A percentile compares a stretch with the other conserved stretches of the same genome.
Conservation (phyloP, 2,888 invertebrate genomes). For the Glomeris marginata region DNA sequence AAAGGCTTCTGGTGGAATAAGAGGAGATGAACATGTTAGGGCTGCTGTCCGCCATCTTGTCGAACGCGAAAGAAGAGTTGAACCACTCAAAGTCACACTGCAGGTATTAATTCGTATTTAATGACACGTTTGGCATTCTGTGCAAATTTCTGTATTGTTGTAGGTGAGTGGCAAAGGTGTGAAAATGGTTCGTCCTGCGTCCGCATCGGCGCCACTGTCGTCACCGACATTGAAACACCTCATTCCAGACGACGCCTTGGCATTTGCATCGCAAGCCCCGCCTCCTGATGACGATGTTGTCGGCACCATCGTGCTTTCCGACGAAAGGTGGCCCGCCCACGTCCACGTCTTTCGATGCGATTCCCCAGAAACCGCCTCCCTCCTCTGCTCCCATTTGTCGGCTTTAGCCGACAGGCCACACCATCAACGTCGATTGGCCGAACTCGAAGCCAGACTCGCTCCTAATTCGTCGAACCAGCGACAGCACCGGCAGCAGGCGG, state of each 20-base stretch:
- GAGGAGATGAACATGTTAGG: slow-evolving; percentile 67
- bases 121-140: neutral
- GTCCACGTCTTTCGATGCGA: slow-evolving; percentile 92
- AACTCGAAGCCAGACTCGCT: slow-evolving; percentile 49
- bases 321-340: slow-evolving; percentile 88
- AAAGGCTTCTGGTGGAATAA: slow-evolving; percentile 76
- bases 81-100: slow-evolving; percentile 77
- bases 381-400: slow-evolving; percentile 70
- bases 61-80: slow-evolving; percentile 66
- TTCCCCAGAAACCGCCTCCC: slow-evolving; percentile 77
- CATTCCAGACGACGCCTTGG: slow-evolving; percentile 84
- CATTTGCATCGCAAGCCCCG: slow-evolving; percentile 66
- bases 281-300: slow-evolving; percentile 64
- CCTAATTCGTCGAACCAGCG: slow-evolving; percentile 20
- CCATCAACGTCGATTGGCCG: slow-evolving; percentile 68
- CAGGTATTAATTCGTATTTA: slow-evolving; percentile 50
- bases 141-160: slow-evolving; percentile 5
- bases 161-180: slow-evolving; percentile 63
- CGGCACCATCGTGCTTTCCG: slow-evolving; percentile 78
- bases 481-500: slow-evolving; percentile 11
- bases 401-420: slow-evolving; percentile 64
- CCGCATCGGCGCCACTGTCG: too few relatives aligned
- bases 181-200: slow-evolving; percentile 74
- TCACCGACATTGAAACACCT: slow-evolving; percentile 69
- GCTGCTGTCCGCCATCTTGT: slow-evolving; percentile 72